These are phyloP conservation scores for Chaenogobius annularis DNA, from an alignment of 2,113 vertebrate species.

Conservation along the genomic window DNA sequence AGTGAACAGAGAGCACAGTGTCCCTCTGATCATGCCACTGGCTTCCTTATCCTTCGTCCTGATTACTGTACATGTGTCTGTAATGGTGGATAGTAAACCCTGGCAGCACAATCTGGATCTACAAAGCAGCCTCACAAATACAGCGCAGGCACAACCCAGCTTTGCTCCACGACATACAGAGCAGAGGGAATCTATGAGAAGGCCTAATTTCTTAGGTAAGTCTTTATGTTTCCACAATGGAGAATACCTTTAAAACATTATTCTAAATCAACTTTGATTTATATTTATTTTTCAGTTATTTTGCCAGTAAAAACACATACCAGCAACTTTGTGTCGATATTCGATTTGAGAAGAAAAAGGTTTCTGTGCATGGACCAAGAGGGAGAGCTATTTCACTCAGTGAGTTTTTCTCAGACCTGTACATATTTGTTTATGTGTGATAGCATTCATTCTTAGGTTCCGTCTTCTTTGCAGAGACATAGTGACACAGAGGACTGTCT, in stretches of 20 bases:
- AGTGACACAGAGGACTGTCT: slow-evolving; percentile 35
- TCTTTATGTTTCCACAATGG: slow-evolving; percentile 30
- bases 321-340: slow-evolving; percentile 79
- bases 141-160: not conserved
- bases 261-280: not conserved
- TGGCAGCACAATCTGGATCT: slow-evolving; percentile 20
- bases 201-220: slow-evolving; percentile 81
- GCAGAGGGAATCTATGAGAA: slow-evolving; percentile 59
- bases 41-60: slow-evolving; percentile 59
- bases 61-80: slow-evolving; percentile 50
- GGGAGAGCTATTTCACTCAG: slow-evolving; percentile 80
- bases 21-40: slow-evolving; percentile 63
- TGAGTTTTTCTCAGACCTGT: slow-evolving; percentile 73
- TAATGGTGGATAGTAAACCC: slow-evolving; percentile 51
- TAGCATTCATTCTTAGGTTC: not conserved
- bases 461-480: slow-evolving; percentile 28
- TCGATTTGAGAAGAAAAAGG: slow-evolving; percentile 78
- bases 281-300: slow-evolving; percentile 39
- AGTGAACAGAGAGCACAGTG: slow-evolving; percentile 11
- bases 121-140: not conserved
- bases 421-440: not conserved
- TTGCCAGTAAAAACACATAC: slow-evolving; percentile 73
- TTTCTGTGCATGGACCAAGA: slow-evolving; percentile 82
- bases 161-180: slow-evolving; percentile 8
- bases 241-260: not conserved